A percentile compares a stretch with the other conserved stretches of the same genome.
phyloP scores from a whole-genome alignment of 2,113 vertebrate genomes.

The Cyanoderma ruficeps region DNA sequence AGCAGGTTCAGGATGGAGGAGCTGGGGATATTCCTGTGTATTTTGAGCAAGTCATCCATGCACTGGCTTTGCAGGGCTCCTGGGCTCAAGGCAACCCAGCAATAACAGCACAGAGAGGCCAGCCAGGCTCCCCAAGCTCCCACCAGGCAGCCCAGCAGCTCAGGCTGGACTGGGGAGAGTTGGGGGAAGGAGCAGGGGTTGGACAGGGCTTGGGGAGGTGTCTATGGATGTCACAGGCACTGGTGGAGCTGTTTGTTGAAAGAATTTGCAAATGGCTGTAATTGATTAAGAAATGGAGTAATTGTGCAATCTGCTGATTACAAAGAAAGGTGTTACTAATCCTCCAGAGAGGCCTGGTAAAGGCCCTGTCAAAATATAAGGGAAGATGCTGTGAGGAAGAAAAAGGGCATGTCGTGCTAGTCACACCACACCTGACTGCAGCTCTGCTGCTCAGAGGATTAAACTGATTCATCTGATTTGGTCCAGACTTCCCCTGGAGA shows the following conservation, averaged over 20 bases:
- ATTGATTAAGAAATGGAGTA: background rate
- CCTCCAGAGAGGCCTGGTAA: background rate
- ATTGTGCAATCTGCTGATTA: background rate
- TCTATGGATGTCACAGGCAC: background rate
- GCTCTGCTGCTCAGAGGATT: background rate
- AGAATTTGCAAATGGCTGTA: background rate
- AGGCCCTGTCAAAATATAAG: background rate
- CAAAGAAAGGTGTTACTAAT: background rate
- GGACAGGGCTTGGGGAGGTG: background rate
- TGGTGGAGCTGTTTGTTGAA: background rate
- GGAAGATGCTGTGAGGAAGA: background rate
- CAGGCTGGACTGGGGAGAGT: background rate
- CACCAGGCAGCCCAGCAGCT: background rate
- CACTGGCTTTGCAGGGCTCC: background rate
- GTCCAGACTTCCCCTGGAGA: background rate
- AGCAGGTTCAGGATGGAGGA: background rate
- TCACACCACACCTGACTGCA: background rate
- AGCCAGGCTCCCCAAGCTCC: background rate
- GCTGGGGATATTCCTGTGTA: rapidly evolving
- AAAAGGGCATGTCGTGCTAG: rapidly evolving
- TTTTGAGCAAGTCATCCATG: background rate
- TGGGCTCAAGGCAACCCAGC: background rate
- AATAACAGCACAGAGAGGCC: background rate
- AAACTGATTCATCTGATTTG: background rate
- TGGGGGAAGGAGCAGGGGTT: background rate